Evolutionary conservation across 2,888 invertebrate species (phyloP), one percentile per base, ranked within the genome.

Genomic region (Panopea generosa): DNA sequence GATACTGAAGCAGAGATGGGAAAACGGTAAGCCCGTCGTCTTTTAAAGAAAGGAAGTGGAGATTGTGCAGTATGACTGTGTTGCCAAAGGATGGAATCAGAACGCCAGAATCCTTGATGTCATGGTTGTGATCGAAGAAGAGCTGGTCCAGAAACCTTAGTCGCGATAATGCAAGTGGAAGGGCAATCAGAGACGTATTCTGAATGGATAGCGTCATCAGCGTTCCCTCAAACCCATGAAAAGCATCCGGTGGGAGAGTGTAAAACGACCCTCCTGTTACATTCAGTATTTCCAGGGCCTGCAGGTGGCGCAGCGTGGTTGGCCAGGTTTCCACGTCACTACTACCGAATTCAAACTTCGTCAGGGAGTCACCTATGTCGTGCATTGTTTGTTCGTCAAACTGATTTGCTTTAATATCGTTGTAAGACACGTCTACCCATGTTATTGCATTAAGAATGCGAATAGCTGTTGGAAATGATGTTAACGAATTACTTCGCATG

Each of bases 171-270:
- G 85, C 83, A 6, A 85, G 59, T 0, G 85, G 85, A 0, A 85
- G 66, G 0, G 83, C 83, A 16, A 76, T 77, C 24, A 85, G 70
- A 0, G 76, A 72, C 0, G 83, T 85, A n/a, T 85, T 26, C 45
- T 77, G 61, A 6, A 85, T 81, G 18, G 77, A 76, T 38, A 85
- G 56, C 22, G 75, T 68, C 9, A n/a, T 43, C 2, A 85, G 49
- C n/a, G 85, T 84, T 7, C 83, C 82, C 59, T 84, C 80, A 61
- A 85, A 85, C 7, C 83, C 85, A 70, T 85, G 81, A 29, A 85
- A 85, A 9, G 85, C 83, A 14, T 57, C 50, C 0, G 73, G 75
- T 43, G 85, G 83, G 11, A 85, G 71, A 0, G 81, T 77, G 18
- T 65, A 62, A 56, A 84, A 81, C 0, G 63, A 53, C 2, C 77